Evolutionary conservation across 2,797 vertebrate genomes (phyloP), one percentile per base, ranked within the genome.

Genomic region (Chloroceryle inda): DNA sequence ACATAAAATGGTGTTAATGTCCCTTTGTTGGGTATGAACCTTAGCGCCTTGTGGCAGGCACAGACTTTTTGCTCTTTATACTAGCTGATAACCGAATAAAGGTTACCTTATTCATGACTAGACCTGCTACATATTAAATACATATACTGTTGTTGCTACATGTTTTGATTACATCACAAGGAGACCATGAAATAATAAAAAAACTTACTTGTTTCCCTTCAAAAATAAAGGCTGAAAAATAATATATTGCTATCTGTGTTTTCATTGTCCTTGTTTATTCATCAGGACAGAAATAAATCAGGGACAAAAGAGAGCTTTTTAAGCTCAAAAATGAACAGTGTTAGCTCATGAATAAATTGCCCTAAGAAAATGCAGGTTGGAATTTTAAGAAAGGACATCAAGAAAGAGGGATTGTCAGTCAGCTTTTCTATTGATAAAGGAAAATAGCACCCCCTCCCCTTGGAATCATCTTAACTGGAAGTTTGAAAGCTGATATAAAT

Each of bases 111-210:
- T 77, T 94, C 73, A 72, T 16, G 31, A 31, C 31, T 84, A 90
- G 71, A 47, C 21, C n/a, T 78, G 37, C 40, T 90, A 50, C 42
- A 31, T 88, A 78, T 84, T 76, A 90, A 96, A 84, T 86, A 62
- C 5, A 33, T 67, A 55, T 35, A 79, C 61, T 44, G n/a, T 55
- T 59, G 71, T 94, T 86, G 10, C 24, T 77, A 21, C 56, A 86
- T 96, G 89, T 88, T 95, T 91, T 93, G 69, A 84, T 88, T 89
- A 73, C 42, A 76, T 96, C 90, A 91, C 26, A 84, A 81, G 45
- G 11, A 90, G 5, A 86, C 17, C 40, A 69, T 58, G 62, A 86
- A 81, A 75, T 47, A 87, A 62, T 59, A 59, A 79, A 89, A 92
- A 78, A 63, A 3, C 31, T 76, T 79, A 50, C 42, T 87, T 93